Conservation (phyloP, 2,113 vertebrate genomes). For the Notothenia rossii region DNA sequence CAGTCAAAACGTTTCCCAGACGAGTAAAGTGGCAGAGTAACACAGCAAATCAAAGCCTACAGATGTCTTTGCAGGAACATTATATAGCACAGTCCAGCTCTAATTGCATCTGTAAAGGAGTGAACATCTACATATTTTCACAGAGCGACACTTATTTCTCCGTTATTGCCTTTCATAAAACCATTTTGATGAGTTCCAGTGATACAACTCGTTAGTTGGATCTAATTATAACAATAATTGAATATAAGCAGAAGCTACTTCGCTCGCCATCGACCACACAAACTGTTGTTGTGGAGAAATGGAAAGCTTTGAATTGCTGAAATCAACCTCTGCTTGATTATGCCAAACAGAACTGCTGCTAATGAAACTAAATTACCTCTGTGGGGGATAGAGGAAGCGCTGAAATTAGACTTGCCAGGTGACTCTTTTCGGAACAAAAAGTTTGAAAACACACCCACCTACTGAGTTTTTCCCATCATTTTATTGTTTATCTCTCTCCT, state of each 20-base stretch:
- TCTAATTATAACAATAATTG: slow-evolving; percentile 10
- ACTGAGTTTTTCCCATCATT: slow-evolving; percentile 14
- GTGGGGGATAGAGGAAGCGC: slow-evolving; percentile 11
- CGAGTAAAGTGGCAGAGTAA: slow-evolving; percentile 13
- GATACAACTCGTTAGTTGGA: neutral
- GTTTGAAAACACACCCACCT: slow-evolving; percentile 1
- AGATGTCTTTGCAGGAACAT: neutral
- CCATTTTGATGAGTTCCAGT: neutral
- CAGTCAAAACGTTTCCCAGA: neutral
- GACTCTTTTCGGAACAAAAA: slow-evolving; percentile 9
- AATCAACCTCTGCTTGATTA: slow-evolving; percentile 47
- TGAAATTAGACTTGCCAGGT: slow-evolving; percentile 30
- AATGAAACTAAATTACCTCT: slow-evolving; percentile 47
- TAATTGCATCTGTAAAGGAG: neutral
- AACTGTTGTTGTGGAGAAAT: slow-evolving; percentile 25
- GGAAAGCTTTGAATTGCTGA: slow-evolving; percentile 36
- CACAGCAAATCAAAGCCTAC: neutral
- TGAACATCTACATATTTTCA: neutral
- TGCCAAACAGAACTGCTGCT: slow-evolving; percentile 38
- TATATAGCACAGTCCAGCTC: neutral
- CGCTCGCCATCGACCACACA: neutral
- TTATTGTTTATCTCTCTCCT: neutral
- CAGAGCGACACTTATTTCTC: neutral
- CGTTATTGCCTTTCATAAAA: neutral
- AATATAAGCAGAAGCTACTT: slow-evolving; percentile 6